phyloP scores from a whole-genome alignment of 2,113 vertebrate species.

The Corvus cornix region DNA sequence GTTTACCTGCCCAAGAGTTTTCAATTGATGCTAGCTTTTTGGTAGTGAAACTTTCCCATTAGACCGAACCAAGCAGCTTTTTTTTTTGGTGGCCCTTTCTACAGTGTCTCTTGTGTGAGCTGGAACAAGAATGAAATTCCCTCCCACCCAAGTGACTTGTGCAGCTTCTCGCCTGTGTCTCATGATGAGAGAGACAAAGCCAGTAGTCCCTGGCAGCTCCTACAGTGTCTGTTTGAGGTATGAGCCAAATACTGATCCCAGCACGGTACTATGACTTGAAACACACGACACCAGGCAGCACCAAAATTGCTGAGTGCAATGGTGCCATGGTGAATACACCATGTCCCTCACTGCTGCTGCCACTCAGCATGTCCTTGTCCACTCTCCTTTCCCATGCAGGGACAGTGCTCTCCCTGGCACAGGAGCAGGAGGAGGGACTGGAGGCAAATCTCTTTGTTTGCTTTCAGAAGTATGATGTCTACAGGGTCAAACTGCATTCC shows the following conservation, averaged over 20 bases:
- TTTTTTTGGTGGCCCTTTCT: background rate
- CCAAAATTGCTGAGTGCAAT: background rate
- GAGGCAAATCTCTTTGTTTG: background rate
- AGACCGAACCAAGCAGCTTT: background rate
- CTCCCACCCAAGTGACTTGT: background rate
- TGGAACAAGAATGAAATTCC: background rate
- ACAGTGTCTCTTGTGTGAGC: background rate
- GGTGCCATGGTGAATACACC: background rate
- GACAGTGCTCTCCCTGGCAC: background rate
- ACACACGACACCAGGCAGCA: accelerated
- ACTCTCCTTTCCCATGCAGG: background rate
- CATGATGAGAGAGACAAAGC: background rate
- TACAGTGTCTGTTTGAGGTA: background rate
- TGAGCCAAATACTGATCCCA: background rate
- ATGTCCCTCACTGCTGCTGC: background rate
- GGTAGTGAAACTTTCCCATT: background rate
- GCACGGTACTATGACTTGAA: background rate
- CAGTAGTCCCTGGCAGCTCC: background rate
- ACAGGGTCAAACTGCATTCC: background rate
- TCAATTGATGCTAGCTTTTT: background rate
- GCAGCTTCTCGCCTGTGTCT: background rate
- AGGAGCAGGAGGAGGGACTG: background rate
- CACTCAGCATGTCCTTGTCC: background rate
- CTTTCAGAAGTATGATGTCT: background rate
- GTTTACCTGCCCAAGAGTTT: background rate